Conservation (phyloP, 2,888 invertebrate genomes). For the Nephrocerus scutellatus region DNA sequence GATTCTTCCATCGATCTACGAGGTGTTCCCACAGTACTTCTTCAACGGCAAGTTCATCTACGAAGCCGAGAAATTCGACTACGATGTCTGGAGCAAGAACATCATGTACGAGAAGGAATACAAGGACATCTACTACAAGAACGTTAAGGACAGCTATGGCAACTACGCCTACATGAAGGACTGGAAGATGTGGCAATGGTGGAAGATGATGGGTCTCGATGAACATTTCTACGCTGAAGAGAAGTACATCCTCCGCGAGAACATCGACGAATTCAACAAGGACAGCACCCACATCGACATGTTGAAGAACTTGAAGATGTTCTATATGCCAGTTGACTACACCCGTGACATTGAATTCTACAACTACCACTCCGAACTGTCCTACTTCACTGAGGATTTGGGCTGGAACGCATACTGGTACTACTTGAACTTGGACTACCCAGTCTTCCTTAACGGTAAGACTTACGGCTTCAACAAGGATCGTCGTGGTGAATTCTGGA, state of each 20-base stretch:
- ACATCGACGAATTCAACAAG: slow-evolving; percentile 25
- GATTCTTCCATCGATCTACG: slow-evolving; percentile 65
- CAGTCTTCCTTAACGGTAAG: slow-evolving; percentile 57
- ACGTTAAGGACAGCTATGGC: slow-evolving; percentile 26
- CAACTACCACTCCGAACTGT: slow-evolving; percentile 54
- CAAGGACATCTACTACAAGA: slow-evolving; percentile 44
- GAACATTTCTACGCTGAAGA: slow-evolving; percentile 33
- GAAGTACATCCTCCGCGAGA: slow-evolving; percentile 34
- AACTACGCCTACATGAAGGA: slow-evolving; percentile 35
- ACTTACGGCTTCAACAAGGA: slow-evolving; percentile 50
- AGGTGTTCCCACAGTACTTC: slow-evolving; percentile 71
- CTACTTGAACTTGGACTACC: slow-evolving; percentile 56
- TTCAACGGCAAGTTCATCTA: slow-evolving; percentile 64
- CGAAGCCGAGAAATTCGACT: slow-evolving; percentile 55
- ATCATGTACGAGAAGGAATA: slow-evolving; percentile 42
- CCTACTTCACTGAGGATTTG: slow-evolving; percentile 66
- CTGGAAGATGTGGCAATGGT: slow-evolving; percentile 39
- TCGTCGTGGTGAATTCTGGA: slow-evolving; percentile 59
- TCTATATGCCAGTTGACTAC: slow-evolving; percentile 53
- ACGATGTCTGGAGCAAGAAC: slow-evolving; percentile 32
- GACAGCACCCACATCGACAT: slow-evolving; percentile 30
- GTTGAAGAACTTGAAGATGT: slow-evolving; percentile 29
- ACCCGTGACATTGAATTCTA: slow-evolving; percentile 51
- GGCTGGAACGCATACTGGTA: slow-evolving; percentile 62
- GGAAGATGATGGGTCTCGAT: slow-evolving; percentile 37